A percentile compares a stretch with the other conserved stretches of the same genome.
phyloP scores from a whole-genome alignment of 2,113 vertebrate species.

The Theropithecus gelada region DNA sequence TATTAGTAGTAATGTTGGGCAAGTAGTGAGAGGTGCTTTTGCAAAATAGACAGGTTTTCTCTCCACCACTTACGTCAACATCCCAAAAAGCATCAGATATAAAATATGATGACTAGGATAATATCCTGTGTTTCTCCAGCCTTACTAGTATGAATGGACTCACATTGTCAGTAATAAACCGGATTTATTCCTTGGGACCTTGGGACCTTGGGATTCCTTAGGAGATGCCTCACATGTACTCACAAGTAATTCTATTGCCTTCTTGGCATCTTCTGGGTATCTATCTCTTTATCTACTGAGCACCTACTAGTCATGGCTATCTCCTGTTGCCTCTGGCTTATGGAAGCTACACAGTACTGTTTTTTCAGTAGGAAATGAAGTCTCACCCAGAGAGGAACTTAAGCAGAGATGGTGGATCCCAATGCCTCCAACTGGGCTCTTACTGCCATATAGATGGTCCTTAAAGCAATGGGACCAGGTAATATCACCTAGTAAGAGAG shows the following conservation, averaged over 20 bases:
- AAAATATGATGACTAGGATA: not conserved
- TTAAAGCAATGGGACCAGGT: not conserved
- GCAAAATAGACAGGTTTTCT: not conserved
- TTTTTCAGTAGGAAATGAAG: not conserved
- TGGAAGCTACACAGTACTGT: not conserved
- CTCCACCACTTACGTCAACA: not conserved
- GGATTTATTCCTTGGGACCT: not conserved
- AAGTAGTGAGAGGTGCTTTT: not conserved
- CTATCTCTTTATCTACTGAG: not conserved
- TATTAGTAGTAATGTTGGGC: not conserved
- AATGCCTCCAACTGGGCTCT: not conserved
- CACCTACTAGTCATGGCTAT: not conserved
- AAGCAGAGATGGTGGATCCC: not conserved
- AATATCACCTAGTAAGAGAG: not conserved
- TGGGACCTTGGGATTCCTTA: not conserved
- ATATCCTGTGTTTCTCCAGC: not conserved
- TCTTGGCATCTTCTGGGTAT: not conserved
- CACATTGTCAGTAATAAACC: not conserved
- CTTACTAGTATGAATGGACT: not conserved
- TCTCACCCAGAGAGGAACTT: not conserved
- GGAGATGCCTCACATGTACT: not conserved
- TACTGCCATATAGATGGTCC: not conserved
- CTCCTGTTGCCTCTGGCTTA: not conserved
- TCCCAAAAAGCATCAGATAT: not conserved
- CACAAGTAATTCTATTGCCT: slow-evolving; percentile 10